These are phyloP conservation scores for Bacillus rossius DNA, from an alignment of 1,140 invertebrate genomes.

Conservation along the genomic window DNA sequence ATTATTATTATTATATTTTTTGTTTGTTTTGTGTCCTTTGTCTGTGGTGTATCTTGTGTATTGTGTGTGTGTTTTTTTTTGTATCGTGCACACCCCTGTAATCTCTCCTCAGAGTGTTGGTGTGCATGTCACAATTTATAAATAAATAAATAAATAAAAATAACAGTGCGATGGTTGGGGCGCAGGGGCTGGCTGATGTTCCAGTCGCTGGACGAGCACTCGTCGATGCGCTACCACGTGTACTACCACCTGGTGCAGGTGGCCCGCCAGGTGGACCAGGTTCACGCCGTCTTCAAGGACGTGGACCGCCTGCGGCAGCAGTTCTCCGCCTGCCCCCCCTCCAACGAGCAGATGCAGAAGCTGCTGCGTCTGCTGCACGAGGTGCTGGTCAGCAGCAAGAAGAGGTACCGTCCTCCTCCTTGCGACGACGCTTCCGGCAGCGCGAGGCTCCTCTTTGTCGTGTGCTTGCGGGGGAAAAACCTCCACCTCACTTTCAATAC, in stretches of 20 bases:
- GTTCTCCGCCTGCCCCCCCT: conserved; percentile 74
- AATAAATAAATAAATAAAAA: too few species aligned
- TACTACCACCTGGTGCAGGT: conserved; percentile 88
- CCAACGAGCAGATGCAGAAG: conserved; percentile 90
- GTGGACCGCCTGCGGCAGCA: conserved; percentile 79
- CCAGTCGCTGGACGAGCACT: conserved; percentile 80
- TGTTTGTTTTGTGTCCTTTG: too few species aligned
- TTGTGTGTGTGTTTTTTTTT: too few species aligned
- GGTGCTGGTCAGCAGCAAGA: conserved; percentile 67
- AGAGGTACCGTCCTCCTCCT: conserved; percentile 46
- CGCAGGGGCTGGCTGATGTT: conserved; percentile 78
- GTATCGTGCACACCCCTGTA: too few species aligned
- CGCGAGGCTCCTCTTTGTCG: too few species aligned
- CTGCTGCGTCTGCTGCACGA: conserved; percentile 84
- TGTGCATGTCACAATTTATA: too few species aligned
- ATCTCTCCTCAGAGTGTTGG: too few species aligned
- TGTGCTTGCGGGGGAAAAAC: too few species aligned
- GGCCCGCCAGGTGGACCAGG: conserved; percentile 78
- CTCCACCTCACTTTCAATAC: too few species aligned
- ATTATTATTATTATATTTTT: too few species aligned
- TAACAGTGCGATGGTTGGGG: conserved; percentile 23
- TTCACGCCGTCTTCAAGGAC: conserved; percentile 72
- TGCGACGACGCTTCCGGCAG: too few species aligned
- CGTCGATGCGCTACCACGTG: conserved; percentile 83
- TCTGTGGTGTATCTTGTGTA: too few species aligned